Percentiles rank a stretch among this genome's conserved stretches.
Conservation (phyloP, 2,113 vertebrate species). For the Cariama cristata region DNA sequence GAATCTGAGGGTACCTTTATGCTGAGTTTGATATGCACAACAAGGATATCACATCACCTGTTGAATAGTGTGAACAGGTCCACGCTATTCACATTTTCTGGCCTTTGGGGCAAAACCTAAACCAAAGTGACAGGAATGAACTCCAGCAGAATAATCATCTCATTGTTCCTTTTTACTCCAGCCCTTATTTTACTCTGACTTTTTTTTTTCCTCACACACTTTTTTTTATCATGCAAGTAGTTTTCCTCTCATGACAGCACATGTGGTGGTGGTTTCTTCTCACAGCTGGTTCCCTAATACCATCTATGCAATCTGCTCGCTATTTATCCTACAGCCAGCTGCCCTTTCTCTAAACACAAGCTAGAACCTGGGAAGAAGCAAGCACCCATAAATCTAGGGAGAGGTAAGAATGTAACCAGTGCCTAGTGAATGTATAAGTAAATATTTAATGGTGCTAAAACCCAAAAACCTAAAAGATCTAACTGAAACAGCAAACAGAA, state of each 20-base stretch:
- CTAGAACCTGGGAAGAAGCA: background rate
- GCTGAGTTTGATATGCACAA: background rate
- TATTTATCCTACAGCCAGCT: background rate
- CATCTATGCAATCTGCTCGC: background rate
- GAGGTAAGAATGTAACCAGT: background rate
- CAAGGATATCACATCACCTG: background rate
- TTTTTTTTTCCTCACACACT: background rate
- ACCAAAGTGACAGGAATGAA: background rate
- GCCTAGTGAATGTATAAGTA: background rate
- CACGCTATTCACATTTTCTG: background rate
- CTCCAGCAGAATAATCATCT: background rate
- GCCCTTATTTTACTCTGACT: background rate
- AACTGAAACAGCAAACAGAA: background rate
- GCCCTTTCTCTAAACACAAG: background rate
- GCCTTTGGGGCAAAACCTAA: background rate
- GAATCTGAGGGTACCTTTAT: background rate
- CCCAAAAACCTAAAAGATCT: background rate
- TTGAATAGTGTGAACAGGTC: background rate
- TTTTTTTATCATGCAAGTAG: background rate
- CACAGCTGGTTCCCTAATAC: background rate
- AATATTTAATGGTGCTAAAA: background rate
- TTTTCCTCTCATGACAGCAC: background rate
- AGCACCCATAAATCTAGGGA: background rate
- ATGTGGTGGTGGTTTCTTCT: background rate
- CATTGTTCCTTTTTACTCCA: background rate